Evolutionary conservation across 1,140 invertebrate genomes (phyloP), one percentile per base, ranked within the genome.

Genomic region (Limonius californicus): DNA sequence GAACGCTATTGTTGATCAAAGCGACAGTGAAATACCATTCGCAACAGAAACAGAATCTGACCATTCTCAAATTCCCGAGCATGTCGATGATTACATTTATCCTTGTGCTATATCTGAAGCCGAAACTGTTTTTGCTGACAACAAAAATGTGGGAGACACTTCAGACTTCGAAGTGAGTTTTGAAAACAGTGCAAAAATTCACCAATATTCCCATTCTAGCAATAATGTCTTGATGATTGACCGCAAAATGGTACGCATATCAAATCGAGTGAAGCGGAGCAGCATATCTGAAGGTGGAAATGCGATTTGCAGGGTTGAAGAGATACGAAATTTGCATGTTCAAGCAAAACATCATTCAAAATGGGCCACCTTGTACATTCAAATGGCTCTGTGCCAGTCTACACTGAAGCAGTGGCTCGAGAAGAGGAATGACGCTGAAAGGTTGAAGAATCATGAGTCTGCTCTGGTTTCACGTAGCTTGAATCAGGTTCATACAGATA

Each of bases 301-400:
- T 58, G 73, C 66, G 15, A 62, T 76, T 42, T 75, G 74, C 62
- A 75, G 67, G 57, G 56, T 76, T 18, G 67, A 67, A 32, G 68
- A 73, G 53, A 68, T 72, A 16, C 23, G 68, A 20, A 47, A 63
- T 19, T 56, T 71, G 12, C 57, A 59, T 39, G 42, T 60, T 23
- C 65, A 67, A 15, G 63, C 78, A 0, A 69, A 76, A 35, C 72
- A 78, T 0, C 80, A 81, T 67, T 68, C 82, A 20, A 80, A 83
- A 69, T 87, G 82, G 79, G 83, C 84, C 0, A 85, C 85, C 21
- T 73, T 93, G 2, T 92, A 86, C 71, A 92, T 93, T 65, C 90
- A 92, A 77, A 93, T 93, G 90, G 83, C 89, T 32, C 81, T 87
- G 19, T 92, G 90, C 73, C 82, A 87, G 64, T 80, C 83, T 65